Evolutionary conservation across 1,140 invertebrate genomes (phyloP).

Genomic region (Aradophagus sp.): DNA sequence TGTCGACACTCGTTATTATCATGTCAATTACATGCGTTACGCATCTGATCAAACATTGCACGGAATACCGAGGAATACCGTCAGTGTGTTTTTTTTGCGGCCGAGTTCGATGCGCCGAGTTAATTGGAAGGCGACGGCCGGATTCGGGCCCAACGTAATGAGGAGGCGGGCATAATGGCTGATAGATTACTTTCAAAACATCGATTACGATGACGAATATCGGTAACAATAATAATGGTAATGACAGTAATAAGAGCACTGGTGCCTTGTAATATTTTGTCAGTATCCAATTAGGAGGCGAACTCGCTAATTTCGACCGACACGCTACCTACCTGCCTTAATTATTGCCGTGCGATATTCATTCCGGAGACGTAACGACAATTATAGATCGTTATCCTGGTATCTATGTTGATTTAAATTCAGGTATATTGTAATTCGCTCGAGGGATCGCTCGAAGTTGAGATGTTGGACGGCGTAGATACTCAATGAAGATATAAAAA

Average conservation of each 20-base stretch:
- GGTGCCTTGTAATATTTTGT: constrained; percentile 58
- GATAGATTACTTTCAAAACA: constrained; percentile 31
- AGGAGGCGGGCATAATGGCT: constrained; percentile 44
- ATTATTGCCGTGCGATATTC: constrained; percentile 39
- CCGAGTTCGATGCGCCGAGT: constrained; percentile 1
- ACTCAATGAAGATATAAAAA: constrained; percentile 44
- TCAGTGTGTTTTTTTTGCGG: constrained; percentile 23
- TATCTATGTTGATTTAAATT: constrained; percentile 40
- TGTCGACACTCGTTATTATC: constrained; percentile 24
- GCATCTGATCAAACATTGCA: constrained; percentile 21
- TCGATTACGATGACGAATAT: constrained; percentile 45
- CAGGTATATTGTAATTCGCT: constrained; percentile 31
- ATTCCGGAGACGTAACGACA: constrained; percentile 33
- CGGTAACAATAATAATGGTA: constrained; percentile 46
- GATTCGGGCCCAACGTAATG: constrained; percentile 21
- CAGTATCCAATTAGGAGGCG: constrained; percentile 52
- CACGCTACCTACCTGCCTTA: constrained; percentile 42
- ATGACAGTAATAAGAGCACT: constrained; percentile 32
- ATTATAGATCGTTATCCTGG: constrained; percentile 52
- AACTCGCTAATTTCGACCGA: constrained; percentile 54
- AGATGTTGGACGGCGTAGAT: constrained; percentile 7
- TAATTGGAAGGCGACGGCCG: constrained; percentile 39
- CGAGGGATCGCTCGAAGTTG: constrained; percentile 17
- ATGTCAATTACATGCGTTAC: constrained; percentile 41
- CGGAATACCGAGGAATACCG: constrained; percentile 16